Evolutionary conservation across 2,113 vertebrate genomes (phyloP), one percentile per base, ranked within the genome.

Genomic region (Bubalus kerabau): DNA sequence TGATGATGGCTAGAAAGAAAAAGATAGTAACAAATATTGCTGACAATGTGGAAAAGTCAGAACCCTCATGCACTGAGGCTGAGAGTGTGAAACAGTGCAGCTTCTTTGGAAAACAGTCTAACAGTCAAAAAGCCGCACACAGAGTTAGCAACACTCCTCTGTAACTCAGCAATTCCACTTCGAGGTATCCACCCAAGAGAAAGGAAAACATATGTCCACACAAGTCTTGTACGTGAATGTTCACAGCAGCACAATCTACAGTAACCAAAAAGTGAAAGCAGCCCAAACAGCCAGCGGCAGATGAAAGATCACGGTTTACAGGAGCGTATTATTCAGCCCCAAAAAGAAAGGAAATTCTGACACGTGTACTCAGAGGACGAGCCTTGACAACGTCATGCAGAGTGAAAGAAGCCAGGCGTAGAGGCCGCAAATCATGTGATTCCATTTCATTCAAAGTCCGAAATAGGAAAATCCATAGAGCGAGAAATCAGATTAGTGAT

Each of bases 231-330:
- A 3, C 16, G 1, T 7, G 46, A 23, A 7, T 13, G 30, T 16
- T 26, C n/a, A 12, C 0, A 7, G 57, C 48, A 10, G 40, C 26
- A 0, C 26, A 3, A 5, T 5, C 16, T 46, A 3, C 14, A 9
- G 50, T 3, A 6, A 7, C 54, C 43, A 13, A 28, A 56, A 14
- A 19, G 3, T 6, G 12, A 50, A 17, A n/a, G 56, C 16, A 19
- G 3, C 76, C 6, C 50, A 15, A 3, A n/a, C 5, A 17, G 10
- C 32, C 48, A 2, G 7, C 40, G 28, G 10, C 10, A 7, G 54
- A 23, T 1, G 6, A n/a, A 8, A 0, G 0, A 30, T 10, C 3
- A 1, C 1, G 5, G 43, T 9, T 16, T 4, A 2, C 6, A 10
- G 1, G 5, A 5, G 40, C 24, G 0, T 11, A 3, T 11, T 13